A percentile compares a stretch with the other conserved stretches of the same genome.
These are phyloP conservation scores for Lagocephalus sceleratus DNA, from an alignment of 2,797 vertebrate genomes.

Conservation along the genomic window DNA sequence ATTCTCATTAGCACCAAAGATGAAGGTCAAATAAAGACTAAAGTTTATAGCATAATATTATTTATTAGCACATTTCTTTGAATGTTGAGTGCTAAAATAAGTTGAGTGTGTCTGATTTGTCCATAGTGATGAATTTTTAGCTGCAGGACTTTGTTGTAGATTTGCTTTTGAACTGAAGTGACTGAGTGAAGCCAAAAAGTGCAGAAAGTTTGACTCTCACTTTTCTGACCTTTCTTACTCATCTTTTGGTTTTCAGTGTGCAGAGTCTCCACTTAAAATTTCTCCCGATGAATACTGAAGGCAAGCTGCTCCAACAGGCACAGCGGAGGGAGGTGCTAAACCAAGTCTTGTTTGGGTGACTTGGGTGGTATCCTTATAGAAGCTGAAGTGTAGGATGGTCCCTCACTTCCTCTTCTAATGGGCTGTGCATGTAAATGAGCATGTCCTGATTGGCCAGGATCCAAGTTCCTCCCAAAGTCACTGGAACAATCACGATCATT, in stretches of 20 bases:
- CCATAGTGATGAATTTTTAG: conserved; percentile 13
- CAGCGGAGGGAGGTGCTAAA: conserved; percentile 26
- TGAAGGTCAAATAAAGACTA: too few relatives aligned
- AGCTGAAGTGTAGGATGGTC: background rate
- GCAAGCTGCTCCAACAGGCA: background rate
- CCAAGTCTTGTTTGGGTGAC: conserved; percentile 18
- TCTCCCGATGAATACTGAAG: conserved; percentile 6
- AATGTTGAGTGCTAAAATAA: too few relatives aligned
- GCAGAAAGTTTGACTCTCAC: conserved; percentile 7
- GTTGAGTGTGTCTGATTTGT: conserved; percentile 2
- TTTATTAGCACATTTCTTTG: too few relatives aligned
- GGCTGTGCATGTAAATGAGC: conserved; percentile 48
- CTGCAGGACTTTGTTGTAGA: conserved; percentile 24
- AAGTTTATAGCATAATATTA: too few relatives aligned
- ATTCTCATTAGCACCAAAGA: too few relatives aligned
- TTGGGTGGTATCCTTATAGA: conserved; percentile 10
- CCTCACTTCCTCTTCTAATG: conserved; percentile 43
- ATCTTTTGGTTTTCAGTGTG: conserved; percentile 5
- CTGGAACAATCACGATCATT: conserved; percentile 60
- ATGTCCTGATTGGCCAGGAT: conserved; percentile 29
- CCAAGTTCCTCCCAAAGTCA: conserved; percentile 41
- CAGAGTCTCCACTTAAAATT: background rate
- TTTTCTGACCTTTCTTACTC: conserved; percentile 18
- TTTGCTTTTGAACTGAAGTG: conserved; percentile 14
- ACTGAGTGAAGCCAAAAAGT: background rate